These are phyloP conservation scores for Ophion ellenae DNA, from an alignment of 2,888 invertebrate species.

Conservation along the genomic window DNA sequence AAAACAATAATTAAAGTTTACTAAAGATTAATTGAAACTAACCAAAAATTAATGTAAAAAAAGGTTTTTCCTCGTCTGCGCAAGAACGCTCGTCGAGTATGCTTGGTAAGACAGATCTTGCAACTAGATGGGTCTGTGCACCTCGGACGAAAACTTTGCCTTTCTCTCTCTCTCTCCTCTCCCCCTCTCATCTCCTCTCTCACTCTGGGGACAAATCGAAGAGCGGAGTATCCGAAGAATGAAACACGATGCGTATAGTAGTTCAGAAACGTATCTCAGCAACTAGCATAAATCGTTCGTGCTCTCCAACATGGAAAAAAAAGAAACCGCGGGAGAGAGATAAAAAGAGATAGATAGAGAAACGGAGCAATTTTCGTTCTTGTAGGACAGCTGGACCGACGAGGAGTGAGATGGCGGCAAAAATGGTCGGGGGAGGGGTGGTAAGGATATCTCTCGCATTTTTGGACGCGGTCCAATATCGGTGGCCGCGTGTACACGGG, in stretches of 20 bases:
- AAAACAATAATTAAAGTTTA: too few species aligned
- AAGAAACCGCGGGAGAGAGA: neutral
- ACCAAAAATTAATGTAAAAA: too few species aligned
- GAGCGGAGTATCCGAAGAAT: conserved; percentile 29
- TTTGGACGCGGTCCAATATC: conserved; percentile 64
- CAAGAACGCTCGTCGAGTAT: neutral
- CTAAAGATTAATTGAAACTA: too few species aligned
- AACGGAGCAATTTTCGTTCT: conserved; percentile 50
- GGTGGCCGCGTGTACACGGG: conserved; percentile 55
- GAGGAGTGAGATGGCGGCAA: neutral
- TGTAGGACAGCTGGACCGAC: neutral
- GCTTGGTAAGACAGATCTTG: too few species aligned
- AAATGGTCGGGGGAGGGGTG: neutral
- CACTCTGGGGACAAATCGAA: neutral
- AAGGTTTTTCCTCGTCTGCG: neutral
- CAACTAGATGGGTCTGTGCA: too few species aligned
- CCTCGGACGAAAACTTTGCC: too few species aligned
- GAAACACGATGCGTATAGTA: conserved; percentile 48
- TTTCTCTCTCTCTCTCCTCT: too few species aligned
- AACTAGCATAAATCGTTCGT: conserved; percentile 57
- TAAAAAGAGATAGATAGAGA: conserved; percentile 1
- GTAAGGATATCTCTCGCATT: conserved; percentile 37
- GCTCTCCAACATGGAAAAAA: neutral
- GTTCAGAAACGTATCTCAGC: conserved; percentile 40
- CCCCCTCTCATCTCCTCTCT: too few species aligned